Conservation (phyloP, 2,113 vertebrate genomes). For the Mystacornis crossleyi region DNA sequence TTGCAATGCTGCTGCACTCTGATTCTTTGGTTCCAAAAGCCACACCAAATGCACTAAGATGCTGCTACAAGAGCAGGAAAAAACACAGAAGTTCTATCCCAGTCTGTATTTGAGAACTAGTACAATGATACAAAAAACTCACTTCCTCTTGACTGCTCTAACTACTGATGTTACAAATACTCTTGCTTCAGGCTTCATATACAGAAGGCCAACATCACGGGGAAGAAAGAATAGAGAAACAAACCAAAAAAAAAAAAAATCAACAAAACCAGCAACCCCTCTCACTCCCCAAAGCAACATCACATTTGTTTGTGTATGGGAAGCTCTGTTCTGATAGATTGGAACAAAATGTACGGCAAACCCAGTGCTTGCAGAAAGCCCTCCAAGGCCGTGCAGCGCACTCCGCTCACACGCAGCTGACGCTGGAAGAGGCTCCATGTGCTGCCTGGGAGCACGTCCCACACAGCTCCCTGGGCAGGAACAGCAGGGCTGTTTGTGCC, state of each 20-base stretch:
- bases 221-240: background rate
- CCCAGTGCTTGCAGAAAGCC: background rate
- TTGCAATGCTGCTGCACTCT: background rate
- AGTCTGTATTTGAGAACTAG: background rate
- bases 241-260: background rate
- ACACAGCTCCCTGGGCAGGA: background rate
- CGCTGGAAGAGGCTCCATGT: rapidly evolving
- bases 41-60: background rate
- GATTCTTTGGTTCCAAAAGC: background rate
- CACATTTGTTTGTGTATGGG: background rate
- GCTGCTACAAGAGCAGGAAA: background rate
- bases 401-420: background rate
- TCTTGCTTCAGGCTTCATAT: background rate
- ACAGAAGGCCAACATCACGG: background rate
- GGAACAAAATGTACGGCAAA: background rate
- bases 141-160: background rate
- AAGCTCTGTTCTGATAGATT: background rate
- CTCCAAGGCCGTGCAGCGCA: rapidly evolving
- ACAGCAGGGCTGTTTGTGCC: background rate
- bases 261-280: background rate
- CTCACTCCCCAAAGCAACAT: background rate
- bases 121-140: background rate
- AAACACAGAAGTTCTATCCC: background rate
- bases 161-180: background rate
- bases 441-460: background rate